Evolutionary conservation across 2,797 vertebrate genomes (phyloP).

Genomic region (Eulemur mongoz): DNA sequence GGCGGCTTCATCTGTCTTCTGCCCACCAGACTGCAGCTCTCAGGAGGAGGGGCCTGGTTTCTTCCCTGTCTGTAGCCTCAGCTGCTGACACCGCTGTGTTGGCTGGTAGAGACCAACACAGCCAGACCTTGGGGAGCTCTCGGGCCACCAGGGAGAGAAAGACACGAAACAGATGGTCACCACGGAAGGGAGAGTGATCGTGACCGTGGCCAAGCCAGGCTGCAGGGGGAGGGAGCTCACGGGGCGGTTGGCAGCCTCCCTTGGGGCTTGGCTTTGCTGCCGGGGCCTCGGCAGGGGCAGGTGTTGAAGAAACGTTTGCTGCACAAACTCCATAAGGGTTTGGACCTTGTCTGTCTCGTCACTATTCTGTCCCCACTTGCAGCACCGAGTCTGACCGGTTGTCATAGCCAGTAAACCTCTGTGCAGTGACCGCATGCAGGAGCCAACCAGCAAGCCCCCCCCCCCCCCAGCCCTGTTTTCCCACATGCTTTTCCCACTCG

Average conservation of each 20-base stretch:
- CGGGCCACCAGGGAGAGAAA: neutral
- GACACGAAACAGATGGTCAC: neutral
- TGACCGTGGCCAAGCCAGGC: neutral
- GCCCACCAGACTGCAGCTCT: neutral
- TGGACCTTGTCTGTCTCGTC: neutral
- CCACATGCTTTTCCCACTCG: neutral
- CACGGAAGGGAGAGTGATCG: accelerated
- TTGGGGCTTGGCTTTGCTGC: neutral
- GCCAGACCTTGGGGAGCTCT: neutral
- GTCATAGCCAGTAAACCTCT: neutral
- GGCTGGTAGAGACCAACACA: no score
- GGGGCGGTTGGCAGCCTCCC: neutral
- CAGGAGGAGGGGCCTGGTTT: neutral
- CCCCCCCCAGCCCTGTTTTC: neutral
- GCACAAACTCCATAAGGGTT: neutral
- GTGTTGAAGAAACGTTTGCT: neutral
- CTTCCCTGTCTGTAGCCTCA: neutral
- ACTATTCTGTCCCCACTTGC: neutral
- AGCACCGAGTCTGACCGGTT: neutral
- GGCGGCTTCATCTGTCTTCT: neutral
- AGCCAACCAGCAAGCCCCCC: neutral
- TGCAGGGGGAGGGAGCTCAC: neutral
- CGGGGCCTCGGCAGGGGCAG: neutral
- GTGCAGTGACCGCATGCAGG: neutral
- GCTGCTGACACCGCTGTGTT: accelerated